phyloP scores from a whole-genome alignment of 2,888 invertebrate genomes.

The Slavum lentiscoides region DNA sequence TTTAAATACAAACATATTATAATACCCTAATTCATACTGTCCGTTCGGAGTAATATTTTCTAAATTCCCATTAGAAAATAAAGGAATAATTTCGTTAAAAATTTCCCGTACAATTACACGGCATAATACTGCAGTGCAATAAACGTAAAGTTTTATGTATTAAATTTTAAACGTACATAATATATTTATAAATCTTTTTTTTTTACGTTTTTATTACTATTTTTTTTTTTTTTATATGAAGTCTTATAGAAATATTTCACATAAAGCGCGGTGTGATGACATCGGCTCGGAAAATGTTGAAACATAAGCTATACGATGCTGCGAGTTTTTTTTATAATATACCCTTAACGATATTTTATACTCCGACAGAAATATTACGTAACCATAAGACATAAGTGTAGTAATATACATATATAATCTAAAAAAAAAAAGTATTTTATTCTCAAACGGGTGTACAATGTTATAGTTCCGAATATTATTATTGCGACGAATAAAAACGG shows the following conservation, averaged over 20 bases:
- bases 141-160: constrained; percentile 20
- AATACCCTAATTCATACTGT: not conserved
- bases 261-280: not conserved
- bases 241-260: not conserved
- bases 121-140: not conserved
- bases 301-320: not conserved
- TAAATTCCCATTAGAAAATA: constrained; percentile 4
- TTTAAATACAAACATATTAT: not conserved
- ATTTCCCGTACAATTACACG: constrained; percentile 6
- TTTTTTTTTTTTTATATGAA: not conserved
- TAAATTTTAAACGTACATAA: constrained; percentile 26
- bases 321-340: not conserved
- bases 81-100: constrained; percentile 19
- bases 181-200: constrained; percentile 1
- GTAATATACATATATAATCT: not conserved
- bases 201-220: not conserved
- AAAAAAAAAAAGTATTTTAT: not conserved
- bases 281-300: not conserved
- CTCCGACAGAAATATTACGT: not conserved
- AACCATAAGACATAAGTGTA: not conserved
- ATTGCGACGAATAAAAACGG: not conserved
- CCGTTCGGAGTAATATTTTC: not conserved
- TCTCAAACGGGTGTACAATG: not conserved
- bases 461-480: not conserved
- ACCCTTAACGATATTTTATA: constrained; percentile 1